Base-by-base conservation (phyloP, 2,113 vertebrate species). In the Heterotilapia buettikoferi region DNA sequence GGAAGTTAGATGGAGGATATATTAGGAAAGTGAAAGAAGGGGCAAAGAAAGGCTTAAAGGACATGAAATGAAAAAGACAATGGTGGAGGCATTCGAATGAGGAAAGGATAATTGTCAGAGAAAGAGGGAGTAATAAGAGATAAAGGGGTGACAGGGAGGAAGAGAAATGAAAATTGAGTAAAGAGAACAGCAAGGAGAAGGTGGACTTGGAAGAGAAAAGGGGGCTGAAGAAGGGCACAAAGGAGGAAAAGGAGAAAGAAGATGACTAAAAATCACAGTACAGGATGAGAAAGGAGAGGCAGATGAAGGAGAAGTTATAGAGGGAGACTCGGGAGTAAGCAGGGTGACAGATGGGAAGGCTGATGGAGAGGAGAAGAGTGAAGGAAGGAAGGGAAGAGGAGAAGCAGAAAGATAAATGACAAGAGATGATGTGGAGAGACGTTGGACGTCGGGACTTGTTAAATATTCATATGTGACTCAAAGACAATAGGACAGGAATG, bases 401-500 rank as follows among this genome's bases (percentile, higher is more conserved):
- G 14, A 76, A 68, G 81, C 4, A 18, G 63, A n/a, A 78, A 89
- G 78, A 87, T 56, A 83, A 90, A 92, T 1, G 88, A 87, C 82
- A 61, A 80, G 54, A 63, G 36, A 83, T 83, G 76, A 94, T 84
- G 63, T 80, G 68, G 68, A 87, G 79, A 59, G 86, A 86, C 9
- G 12, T 61, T 12, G 85, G 91, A 92, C 53, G 10, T 50, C 6
- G 6, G 80, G 61, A 57, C 76, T 83, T 53, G 86, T 93, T 93
- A 92, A 93, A 93, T 94, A 94, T 93, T 94, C 88, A 92, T 88
- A 68, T 80, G 38, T 14, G 43, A 89, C 85, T 88, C 88, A 89
- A 84, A 92, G 92, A 92, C 83, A 92, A 88, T 45, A 85, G 84
- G 86, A 91, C 66, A 57, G 40, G 82, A 50, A 59, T 38, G 36